Evolutionary conservation across 1,140 invertebrate genomes (phyloP), one percentile per base, ranked within the genome.

Genomic region (Tetramorium alpestre): DNA sequence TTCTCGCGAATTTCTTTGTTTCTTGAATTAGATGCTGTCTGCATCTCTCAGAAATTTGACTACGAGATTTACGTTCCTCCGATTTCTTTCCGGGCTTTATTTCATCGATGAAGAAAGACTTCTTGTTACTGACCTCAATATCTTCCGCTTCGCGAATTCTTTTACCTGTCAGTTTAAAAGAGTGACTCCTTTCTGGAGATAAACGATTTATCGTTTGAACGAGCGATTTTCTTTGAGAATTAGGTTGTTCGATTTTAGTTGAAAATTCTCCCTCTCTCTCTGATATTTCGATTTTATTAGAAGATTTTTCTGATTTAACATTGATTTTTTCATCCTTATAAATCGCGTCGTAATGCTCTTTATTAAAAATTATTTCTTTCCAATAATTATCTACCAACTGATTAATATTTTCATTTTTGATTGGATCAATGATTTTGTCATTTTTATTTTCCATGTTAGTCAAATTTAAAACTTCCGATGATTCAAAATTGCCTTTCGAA

Each of bases 21-120:
- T 90, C 88, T 18, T 73, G 62, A 76, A 64, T 70, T 13, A 73
- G 5, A 28, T 87, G 89, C 3, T 51, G 51, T 56, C 73, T 85
- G 16, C 88, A 89, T n/a, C 75, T 84, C 6, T 87, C 85, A 0
- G 54, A 28, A 10, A 80, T 28, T 18, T 85, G 47, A 0, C 33
- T 10, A 4, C 41, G 44, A 13, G 7, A 44, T 25, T 67, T 84
- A 22, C 22, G 47, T 13, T 62, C 22, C 10, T 25, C 18, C 11
- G 11, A 2, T 11, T 28, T 56, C 11, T 1, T 64, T 10, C 86
- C 76, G 0, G 33, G 4, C 3, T 64, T 54, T 1, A 58, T 10
- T 38, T 89, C n/a, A 7, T 89, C 62, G 13, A 82, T 76, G 1
- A 89, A 7, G 22, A 86, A 81, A 5, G 84, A 82, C n/a, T 82